A percentile compares a stretch with the other conserved stretches of the same genome.
phyloP scores from a whole-genome alignment of 1,140 invertebrate species.

The honey bee (Apis mellifera) region Amel_HAv3.1 CM009940.2:1683001-1683500 shows the following conservation, averaged over 20 bases:
- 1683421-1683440: conserved; percentile 16
- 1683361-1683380: too few relatives aligned
- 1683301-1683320: too few relatives aligned
- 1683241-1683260: conserved; percentile 27
- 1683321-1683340: too few relatives aligned
- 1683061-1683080: conserved; percentile 64
- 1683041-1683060: conserved; percentile 64
- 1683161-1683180: not conserved
- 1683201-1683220: not conserved
- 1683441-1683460: conserved; percentile 72
- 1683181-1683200: not conserved
- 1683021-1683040: conserved; percentile 64
- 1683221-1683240: not conserved
- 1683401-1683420: conserved; percentile 38
- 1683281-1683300: too few relatives aligned
- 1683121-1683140: conserved; percentile 12
- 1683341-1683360: too few relatives aligned
- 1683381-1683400: conserved; percentile 53
- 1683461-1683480: conserved; percentile 75
- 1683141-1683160: conserved; percentile 51
- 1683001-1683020: conserved; percentile 67
- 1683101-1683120: conserved; percentile 60
- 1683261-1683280: too few relatives aligned
- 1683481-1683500: conserved; percentile 73
- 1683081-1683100: conserved; percentile 63